Evolutionary conservation across 2,888 invertebrate species (phyloP).

Genomic region (Sisyra terminalis): DNA sequence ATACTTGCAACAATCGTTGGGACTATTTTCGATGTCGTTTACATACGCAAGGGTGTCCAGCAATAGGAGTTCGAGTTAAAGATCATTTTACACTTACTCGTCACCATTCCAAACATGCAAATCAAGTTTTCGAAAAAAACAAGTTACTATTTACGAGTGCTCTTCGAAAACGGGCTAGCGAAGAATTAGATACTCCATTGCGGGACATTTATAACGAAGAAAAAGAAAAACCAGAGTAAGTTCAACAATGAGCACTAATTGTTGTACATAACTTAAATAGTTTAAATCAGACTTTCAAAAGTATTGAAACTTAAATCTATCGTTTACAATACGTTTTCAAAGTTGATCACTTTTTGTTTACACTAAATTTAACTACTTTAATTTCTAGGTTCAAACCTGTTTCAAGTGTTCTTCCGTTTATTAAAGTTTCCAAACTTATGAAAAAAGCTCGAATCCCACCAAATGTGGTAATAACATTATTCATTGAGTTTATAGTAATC

Average conservation of each 20-base stretch:
- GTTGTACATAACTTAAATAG: too few species aligned
- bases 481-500: too few species aligned
- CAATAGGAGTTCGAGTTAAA: conserved; percentile 2
- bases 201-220: conserved; percentile 7
- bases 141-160: conserved; percentile 1
- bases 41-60: conserved; percentile 7
- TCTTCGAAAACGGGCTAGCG: conserved; percentile 1
- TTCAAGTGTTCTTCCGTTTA: conserved; percentile 2
- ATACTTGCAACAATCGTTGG: conserved; percentile 1
- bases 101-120: conserved; percentile 4
- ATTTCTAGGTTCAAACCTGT: conserved; percentile 3
- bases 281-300: too few species aligned
- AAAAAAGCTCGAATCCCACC: conserved; percentile 2
- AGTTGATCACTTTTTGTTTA: not conserved
- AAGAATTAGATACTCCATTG: not conserved
- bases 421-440: conserved; percentile 4
- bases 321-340: not conserved
- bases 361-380: too few species aligned
- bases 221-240: conserved; percentile 7
- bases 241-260: too few species aligned
- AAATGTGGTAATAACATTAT: not conserved
- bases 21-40: conserved; percentile 7
- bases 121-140: conserved; percentile 7
- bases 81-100: conserved; percentile 1
- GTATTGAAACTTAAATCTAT: too few species aligned